Percentiles rank a stretch among this genome's conserved stretches.
Conservation (phyloP, 1,140 invertebrate genomes). For the Scaptomyza montana region DNA sequence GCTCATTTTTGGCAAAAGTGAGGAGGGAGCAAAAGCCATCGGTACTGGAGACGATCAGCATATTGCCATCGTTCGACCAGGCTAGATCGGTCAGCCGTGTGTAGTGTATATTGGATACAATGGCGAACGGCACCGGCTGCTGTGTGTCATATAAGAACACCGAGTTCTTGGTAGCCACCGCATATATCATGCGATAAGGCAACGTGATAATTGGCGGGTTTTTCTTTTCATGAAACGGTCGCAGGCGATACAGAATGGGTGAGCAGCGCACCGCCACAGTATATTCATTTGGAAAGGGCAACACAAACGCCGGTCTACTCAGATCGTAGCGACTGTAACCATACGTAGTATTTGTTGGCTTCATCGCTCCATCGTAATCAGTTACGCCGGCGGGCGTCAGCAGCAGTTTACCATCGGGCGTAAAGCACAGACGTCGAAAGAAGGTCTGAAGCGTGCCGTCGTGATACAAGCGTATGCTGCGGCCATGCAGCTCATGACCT, state of each 20-base stretch:
- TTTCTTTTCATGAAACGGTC: constrained; percentile 85
- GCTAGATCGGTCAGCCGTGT: constrained; percentile 95
- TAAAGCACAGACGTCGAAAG: constrained; percentile 94
- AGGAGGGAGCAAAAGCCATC: constrained; percentile 98
- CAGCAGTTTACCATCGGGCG: constrained; percentile 94
- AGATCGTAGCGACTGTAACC: constrained; percentile 89
- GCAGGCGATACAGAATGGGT: constrained; percentile 89
- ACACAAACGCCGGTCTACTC: constrained; percentile 88
- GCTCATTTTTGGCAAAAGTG: constrained; percentile 91
- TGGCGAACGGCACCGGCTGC: constrained; percentile 92
- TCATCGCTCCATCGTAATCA: constrained; percentile 86
- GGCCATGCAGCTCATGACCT: constrained; percentile 86
- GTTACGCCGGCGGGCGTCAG: constrained; percentile 93
- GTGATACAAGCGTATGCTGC: constrained; percentile 91
- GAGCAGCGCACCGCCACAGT: constrained; percentile 93
- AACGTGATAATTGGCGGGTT: constrained; percentile 86
- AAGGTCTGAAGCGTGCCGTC: constrained; percentile 98
- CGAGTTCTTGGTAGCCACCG: constrained; percentile 94
- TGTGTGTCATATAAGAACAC: constrained; percentile 96
- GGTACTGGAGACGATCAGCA: constrained; percentile 94
- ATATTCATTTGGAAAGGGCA: constrained; percentile 91
- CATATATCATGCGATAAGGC: constrained; percentile 94
- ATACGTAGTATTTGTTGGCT: constrained; percentile 90
- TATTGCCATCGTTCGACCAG: constrained; percentile 94
- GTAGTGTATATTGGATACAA: constrained; percentile 96